Percentiles rank a stretch among this genome's conserved stretches.
Evolutionary conservation across 2,888 invertebrate genomes (phyloP).

Genomic region (Nymphalis c-album): DNA sequence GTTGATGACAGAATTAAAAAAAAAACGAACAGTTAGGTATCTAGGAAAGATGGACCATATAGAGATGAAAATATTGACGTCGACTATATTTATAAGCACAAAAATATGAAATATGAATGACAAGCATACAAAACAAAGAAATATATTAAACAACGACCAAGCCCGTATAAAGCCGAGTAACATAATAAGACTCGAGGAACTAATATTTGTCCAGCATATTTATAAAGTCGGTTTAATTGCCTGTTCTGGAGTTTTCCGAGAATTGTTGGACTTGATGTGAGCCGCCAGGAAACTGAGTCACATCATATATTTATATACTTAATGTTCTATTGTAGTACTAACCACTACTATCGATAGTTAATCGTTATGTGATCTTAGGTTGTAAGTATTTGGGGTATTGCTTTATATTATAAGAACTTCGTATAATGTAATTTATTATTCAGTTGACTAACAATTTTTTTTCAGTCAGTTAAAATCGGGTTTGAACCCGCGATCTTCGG

Average conservation of each 20-base stretch:
- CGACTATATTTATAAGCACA: no score
- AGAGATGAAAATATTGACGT: no score
- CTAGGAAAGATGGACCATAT: no score
- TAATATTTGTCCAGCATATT: constrained; percentile 34
- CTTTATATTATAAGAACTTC: not conserved
- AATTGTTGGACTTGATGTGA: constrained; percentile 26
- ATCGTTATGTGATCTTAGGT: not conserved
- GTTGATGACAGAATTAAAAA: no score
- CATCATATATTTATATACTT: constrained; percentile 11
- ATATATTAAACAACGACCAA: not conserved
- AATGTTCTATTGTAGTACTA: not conserved
- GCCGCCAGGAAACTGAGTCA: constrained; percentile 30
- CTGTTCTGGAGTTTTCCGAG: constrained; percentile 29
- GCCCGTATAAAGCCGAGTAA: not conserved
- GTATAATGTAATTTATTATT: no score
- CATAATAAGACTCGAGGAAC: constrained; percentile 23
- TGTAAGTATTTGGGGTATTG: not conserved
- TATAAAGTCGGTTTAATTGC: constrained; percentile 29
- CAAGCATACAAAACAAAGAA: not conserved
- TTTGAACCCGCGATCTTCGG: no score
- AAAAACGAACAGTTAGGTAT: no score
- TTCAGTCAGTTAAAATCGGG: no score
- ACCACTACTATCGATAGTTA: not conserved
- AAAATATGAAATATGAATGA: no score
- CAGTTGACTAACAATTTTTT: no score